phyloP scores from a whole-genome alignment of 1,140 invertebrate genomes.

The Drosophila miranda region DNA sequence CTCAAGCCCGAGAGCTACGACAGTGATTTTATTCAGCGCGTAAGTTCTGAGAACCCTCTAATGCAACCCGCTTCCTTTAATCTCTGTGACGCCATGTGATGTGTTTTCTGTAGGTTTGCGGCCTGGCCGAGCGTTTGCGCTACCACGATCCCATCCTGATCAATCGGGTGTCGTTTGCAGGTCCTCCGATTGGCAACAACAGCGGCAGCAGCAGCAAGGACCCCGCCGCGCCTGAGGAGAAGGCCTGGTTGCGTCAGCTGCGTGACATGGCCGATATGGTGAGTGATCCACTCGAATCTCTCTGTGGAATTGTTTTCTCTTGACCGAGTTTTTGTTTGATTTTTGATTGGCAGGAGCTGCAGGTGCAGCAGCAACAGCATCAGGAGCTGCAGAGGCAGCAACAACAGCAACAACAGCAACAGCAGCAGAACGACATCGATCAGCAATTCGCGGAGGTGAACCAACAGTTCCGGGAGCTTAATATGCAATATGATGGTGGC shows the following conservation, averaged over 20 bases:
- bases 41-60: slow-evolving; percentile 64
- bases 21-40: slow-evolving; percentile 85
- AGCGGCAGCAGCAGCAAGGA: slow-evolving; percentile 58
- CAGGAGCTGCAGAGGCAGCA: slow-evolving; percentile 19
- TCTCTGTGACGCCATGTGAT: neutral
- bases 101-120: slow-evolving; percentile 53
- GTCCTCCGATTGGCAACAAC: slow-evolving; percentile 67
- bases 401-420: slow-evolving; percentile 33
- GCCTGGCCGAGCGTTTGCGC: slow-evolving; percentile 85
- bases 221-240: slow-evolving; percentile 72
- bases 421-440: slow-evolving; percentile 67
- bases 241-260: slow-evolving; percentile 84
- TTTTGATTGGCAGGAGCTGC: slow-evolving; percentile 13
- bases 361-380: slow-evolving; percentile 17
- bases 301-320: neutral
- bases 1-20: slow-evolving; percentile 85
- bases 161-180: slow-evolving; percentile 67
- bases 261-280: slow-evolving; percentile 78
- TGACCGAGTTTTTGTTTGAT: neutral
- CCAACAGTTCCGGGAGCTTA: slow-evolving; percentile 77
- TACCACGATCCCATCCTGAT: slow-evolving; percentile 88
- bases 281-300: neutral
- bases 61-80: neutral
- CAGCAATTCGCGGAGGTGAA: slow-evolving; percentile 79
- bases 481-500: slow-evolving; percentile 69